Percentiles rank a stretch among this genome's conserved stretches.
phyloP scores from a whole-genome alignment of 2,797 vertebrate genomes.

The Vespertilio murinus region DNA sequence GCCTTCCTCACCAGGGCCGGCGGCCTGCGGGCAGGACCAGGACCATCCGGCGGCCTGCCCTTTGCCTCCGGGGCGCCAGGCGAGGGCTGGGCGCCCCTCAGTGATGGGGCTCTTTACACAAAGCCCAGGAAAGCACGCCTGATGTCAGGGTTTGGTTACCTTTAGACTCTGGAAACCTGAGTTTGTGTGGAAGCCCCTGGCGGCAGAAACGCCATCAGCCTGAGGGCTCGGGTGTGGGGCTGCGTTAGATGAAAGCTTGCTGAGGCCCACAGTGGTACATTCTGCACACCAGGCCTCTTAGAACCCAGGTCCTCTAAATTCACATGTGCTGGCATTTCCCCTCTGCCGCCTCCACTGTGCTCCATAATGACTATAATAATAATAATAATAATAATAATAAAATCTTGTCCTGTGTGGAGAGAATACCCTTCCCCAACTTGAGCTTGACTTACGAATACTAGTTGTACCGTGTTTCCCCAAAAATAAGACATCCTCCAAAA shows the following conservation, averaged over 20 bases:
- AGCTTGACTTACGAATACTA: not conserved
- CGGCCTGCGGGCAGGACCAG: not conserved
- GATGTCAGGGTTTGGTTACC: not conserved
- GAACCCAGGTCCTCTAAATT: not conserved
- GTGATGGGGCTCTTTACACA: not conserved
- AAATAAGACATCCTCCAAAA: no score
- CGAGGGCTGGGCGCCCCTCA: no score
- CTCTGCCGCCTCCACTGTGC: not conserved
- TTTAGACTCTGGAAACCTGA: not conserved
- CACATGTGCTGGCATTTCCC: not conserved
- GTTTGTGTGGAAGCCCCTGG: not conserved
- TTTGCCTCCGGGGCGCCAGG: not conserved
- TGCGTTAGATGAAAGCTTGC: not conserved
- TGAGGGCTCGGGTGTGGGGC: not conserved
- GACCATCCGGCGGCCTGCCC: fast-evolving
- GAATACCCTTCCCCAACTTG: not conserved
- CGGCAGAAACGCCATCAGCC: not conserved
- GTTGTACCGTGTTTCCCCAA: no score
- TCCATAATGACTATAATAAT: not conserved
- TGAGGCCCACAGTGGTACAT: fast-evolving
- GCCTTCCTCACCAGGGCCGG: not conserved
- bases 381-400: no score
- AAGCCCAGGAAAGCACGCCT: not conserved
- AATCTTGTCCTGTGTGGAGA: not conserved
- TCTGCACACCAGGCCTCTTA: not conserved